phyloP scores from a whole-genome alignment of 2,113 vertebrate species.

The Alligator mississippiensis region DNA sequence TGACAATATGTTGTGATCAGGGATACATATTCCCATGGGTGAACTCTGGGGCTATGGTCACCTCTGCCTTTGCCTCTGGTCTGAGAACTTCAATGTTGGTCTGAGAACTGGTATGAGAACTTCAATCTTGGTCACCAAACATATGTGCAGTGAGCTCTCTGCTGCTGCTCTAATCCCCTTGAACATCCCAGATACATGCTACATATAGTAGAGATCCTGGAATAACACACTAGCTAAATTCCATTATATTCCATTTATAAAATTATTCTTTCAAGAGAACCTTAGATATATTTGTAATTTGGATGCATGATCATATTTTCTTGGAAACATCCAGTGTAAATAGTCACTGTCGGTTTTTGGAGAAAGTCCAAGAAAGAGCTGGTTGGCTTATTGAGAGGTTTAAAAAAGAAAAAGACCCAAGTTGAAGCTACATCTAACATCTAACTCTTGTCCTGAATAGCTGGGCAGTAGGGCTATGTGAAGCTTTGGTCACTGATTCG shows the following conservation, averaged over 20 bases:
- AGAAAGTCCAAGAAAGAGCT: background rate
- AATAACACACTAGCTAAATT: slow-evolving; percentile 9
- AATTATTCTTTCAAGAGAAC: slow-evolving; percentile 20
- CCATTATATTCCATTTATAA: slow-evolving; percentile 35
- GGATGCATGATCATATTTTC: background rate
- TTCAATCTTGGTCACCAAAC: too few relatives aligned
- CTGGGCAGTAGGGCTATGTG: too few relatives aligned
- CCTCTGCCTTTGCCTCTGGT: too few relatives aligned
- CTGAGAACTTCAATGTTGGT: too few relatives aligned
- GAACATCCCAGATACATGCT: background rate
- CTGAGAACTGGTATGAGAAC: too few relatives aligned
- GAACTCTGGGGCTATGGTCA: too few relatives aligned
- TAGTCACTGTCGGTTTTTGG: slow-evolving; percentile 4
- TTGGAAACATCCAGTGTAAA: background rate
- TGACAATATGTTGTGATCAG: background rate
- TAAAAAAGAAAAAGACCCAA: too few relatives aligned
- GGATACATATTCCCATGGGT: too few relatives aligned
- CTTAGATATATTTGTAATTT: background rate
- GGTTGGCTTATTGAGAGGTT: too few relatives aligned
- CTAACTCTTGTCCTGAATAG: too few relatives aligned
- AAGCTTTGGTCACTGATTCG: too few relatives aligned
- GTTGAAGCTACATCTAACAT: too few relatives aligned
- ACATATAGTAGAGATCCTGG: slow-evolving; percentile 18
- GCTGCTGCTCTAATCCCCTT: slow-evolving; percentile 32
- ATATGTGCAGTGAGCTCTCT: background rate